Evolutionary conservation across 2,113 vertebrate species (phyloP), one percentile per base, ranked within the genome.

Genomic region (Neofelis nebulosa): DNA sequence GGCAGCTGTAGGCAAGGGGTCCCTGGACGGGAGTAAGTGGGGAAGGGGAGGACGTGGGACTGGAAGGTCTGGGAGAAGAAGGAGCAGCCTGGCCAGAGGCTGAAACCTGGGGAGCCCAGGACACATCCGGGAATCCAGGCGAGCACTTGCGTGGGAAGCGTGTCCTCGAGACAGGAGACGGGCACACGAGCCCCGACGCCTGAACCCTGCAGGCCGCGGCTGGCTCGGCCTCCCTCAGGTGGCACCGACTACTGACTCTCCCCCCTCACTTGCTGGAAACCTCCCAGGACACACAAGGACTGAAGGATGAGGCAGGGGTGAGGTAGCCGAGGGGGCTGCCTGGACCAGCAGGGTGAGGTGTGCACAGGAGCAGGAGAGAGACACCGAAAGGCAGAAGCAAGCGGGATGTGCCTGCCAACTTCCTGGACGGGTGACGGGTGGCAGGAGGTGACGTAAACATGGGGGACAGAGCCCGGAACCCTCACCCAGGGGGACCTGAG

Each of bases 351-450:
- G 31, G 21, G 19, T 33, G 50, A 57, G 63, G 14, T 18, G 41
- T 29, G 2, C n/a, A 23, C 16, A 29, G 27, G 19, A 31, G 7
- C 27, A 8, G 0, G 14, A 21, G n/a, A 83, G 10, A 15, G 41
- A 81, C 16, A 48, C 1, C 15, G 1, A 89, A 52, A 50, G 21
- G 3, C 48, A 69, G 27, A 7, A 0, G 0, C 2, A 3, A 31
- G 4, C 1, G 50, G 23, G 4, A 18, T 52, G 41, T 19, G 6
- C 11, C 48, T 16, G 48, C 7, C n/a, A 66, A 27, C 10, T 15
- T 23, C n/a, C 31, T 52, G 13, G 13, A 9, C 1, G 19, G 33
- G 69, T 31, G 48, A 68, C 48, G 29, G 1, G 55, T 36, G 21
- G 21, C 41, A 57, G 27, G 3, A 9, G 41, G 7, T 73, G 19